Base-by-base conservation (phyloP, 2,888 invertebrate species). In the Sericinus montela region DNA sequence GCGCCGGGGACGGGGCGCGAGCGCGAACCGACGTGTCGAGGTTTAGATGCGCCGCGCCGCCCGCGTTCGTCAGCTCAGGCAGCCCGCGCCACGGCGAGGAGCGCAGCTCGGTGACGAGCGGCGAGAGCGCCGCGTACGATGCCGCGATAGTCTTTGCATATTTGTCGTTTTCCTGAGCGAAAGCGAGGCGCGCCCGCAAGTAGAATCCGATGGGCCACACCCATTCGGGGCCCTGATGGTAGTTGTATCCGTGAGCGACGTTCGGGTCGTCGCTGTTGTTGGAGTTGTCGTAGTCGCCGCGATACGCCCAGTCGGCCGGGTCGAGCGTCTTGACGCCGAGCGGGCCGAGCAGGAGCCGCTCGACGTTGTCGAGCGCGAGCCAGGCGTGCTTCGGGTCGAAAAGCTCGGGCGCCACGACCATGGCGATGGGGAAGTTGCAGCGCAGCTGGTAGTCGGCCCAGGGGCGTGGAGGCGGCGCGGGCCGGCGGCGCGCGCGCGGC, bases 191-290 rank as follows among this genome's bases (percentile, higher is more conserved):
- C 36, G 99, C 98, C 54, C 97, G 91, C 58, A 99, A 87, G 81
- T 96, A 98, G 84, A 92, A 98, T 8, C 98, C 98, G 40, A 97
- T 90, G 16, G 98, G 98, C 98, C 99, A 99, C 10, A 98, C 80
- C 99, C 99, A 99, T 90, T 99, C 99, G 48, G 99, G 99, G 42
- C 99, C 99, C 88, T 99, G 97, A 84, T 99, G 99, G 86, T 99
- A 99, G 87, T 99, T 99, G 89, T 95, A 98, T 23, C 99, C 99
- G 74, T 96, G 94, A 11, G 99, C 97, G 48, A 95, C 90, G 69
- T 93, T 94, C 29, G 92, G 90, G 81, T 99, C 96, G 53, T 88
- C 85, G 2, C 94, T 92, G 83, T 98, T 95, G 83, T 99, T 94
- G 10, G 94, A 92, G 83, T 99, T 99, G 81, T 98, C 94, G 85